Base-by-base conservation (phyloP, 2,888 invertebrate genomes). In the Ischnus inquisitorius region DNA sequence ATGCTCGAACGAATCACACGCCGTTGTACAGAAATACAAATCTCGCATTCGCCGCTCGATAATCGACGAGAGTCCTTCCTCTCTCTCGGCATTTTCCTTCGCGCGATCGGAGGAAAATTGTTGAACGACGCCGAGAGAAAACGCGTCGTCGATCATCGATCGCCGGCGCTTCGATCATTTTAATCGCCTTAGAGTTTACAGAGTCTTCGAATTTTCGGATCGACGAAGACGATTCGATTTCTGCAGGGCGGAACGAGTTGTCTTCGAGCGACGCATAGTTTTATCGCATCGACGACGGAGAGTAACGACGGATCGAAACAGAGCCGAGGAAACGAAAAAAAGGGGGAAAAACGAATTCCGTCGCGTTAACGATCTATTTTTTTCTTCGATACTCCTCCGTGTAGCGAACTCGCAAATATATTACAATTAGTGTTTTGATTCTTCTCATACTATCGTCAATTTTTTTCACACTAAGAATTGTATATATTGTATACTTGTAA, bases 401-500 rank as follows among this genome's bases (percentile, higher is more conserved):
- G 3, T 41, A 72, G 54, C 71, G 25, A 54, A 68, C 68, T 54
- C 69, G 60, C 74, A 54, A 75, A 75, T 79, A 75, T 79, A 22
- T 39, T 25, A 57, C 16, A 69, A 77, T n/a, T 62, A 69, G 43
- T 72, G 34, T 51, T 51, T 69, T 25, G 62, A 78, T 74, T 78
- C 25, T 79, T 65, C 62, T 41, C 34, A 46, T 51, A 64, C 22
- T 54, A 79, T 82, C 74, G 54, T 54, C 54, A 54, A 54, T 65
- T 46, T 69, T 65, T 46, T 69, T 83, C 67, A 67, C 41, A 46
- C 72, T 82, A 85, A 85, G 82, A 85, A 79, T 69, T 85, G 84
- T 85, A 85, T 82, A 85, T 82, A 82, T 79, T 82, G 82, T 82
- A 82, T 74, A 82, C 78, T 82, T 78, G 60, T 82, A 82, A 82